A percentile compares a stretch with the other conserved stretches of the same genome.
Evolutionary conservation across 2,888 invertebrate species (phyloP).

Genomic region (Eilema caniola): DNA sequence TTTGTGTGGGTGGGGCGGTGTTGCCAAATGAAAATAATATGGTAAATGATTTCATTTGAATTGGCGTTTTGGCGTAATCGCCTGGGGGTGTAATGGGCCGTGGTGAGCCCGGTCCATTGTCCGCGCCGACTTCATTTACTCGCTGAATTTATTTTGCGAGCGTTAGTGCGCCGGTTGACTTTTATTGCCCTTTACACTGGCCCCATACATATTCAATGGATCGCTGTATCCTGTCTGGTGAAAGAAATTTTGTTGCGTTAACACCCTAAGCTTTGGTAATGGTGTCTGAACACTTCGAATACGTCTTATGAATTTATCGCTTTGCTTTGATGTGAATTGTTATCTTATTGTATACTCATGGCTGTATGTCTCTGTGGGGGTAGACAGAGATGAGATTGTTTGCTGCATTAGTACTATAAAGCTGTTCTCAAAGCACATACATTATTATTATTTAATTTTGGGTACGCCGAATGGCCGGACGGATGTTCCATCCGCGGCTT

Average conservation of each 20-base stretch:
- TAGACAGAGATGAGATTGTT: not conserved
- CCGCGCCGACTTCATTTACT: conserved; percentile 75
- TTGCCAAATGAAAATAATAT: conserved; percentile 76
- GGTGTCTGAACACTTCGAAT: conserved; percentile 42
- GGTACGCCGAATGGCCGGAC: too few relatives aligned
- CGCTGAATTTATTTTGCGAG: conserved; percentile 72
- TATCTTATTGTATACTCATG: conserved; percentile 1
- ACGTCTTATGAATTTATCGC: conserved; percentile 19
- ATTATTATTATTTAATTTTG: too few relatives aligned
- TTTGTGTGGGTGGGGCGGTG: conserved; percentile 66
- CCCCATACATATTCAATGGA: conserved; percentile 77
- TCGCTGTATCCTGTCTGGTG: conserved; percentile 63
- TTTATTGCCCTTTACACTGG: conserved; percentile 71
- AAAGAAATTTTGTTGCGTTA: conserved; percentile 60
- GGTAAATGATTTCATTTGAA: conserved; percentile 75
- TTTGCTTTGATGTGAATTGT: conserved; percentile 9
- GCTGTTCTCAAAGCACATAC: too few relatives aligned
- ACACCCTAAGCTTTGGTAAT: conserved; percentile 53
- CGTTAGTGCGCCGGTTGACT: conserved; percentile 68
- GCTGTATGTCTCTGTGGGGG: not conserved
- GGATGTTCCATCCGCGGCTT: too few relatives aligned
- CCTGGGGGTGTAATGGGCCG: conserved; percentile 76
- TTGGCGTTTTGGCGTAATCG: conserved; percentile 74
- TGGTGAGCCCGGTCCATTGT: conserved; percentile 73
- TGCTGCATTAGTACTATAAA: not conserved